Conservation (phyloP, 2,888 invertebrate species). For the Hyposoter didymator region DNA sequence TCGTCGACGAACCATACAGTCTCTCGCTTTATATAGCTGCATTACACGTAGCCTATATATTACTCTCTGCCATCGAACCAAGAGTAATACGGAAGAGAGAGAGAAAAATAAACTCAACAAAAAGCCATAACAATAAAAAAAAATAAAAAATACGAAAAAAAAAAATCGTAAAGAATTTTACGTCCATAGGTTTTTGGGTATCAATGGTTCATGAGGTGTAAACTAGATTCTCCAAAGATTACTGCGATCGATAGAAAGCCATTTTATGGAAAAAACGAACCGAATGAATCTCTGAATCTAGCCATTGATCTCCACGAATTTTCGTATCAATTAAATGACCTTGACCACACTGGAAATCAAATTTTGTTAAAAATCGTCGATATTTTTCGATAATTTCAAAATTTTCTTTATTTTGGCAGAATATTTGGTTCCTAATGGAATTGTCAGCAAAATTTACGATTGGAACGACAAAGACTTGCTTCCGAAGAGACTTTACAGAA, state of each 20-base stretch:
- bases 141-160: background rate
- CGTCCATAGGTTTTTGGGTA: slow-evolving; percentile 1
- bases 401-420: too few relatives aligned
- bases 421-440: too few relatives aligned
- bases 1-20: slow-evolving; percentile 38
- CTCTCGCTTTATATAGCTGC: slow-evolving; percentile 34
- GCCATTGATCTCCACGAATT: too few relatives aligned
- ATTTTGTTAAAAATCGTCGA: too few relatives aligned
- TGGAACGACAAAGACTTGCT: too few relatives aligned
- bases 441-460: too few relatives aligned
- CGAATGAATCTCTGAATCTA: too few relatives aligned
- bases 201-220: slow-evolving; percentile 10
- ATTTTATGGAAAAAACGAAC: background rate
- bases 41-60: slow-evolving; percentile 18
- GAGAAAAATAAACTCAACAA: background rate
- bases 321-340: too few relatives aligned
- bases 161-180: slow-evolving; percentile 10
- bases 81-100: slow-evolving; percentile 21
- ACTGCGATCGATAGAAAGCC: background rate
- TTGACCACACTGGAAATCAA: too few relatives aligned
- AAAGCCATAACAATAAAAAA: background rate
- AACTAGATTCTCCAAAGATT: background rate
- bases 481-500: too few relatives aligned
- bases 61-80: slow-evolving; percentile 16
- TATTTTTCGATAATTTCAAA: too few relatives aligned